Evolutionary conservation across 2,797 vertebrate species (phyloP).

Genomic region (Lacerta bilineata): DNA sequence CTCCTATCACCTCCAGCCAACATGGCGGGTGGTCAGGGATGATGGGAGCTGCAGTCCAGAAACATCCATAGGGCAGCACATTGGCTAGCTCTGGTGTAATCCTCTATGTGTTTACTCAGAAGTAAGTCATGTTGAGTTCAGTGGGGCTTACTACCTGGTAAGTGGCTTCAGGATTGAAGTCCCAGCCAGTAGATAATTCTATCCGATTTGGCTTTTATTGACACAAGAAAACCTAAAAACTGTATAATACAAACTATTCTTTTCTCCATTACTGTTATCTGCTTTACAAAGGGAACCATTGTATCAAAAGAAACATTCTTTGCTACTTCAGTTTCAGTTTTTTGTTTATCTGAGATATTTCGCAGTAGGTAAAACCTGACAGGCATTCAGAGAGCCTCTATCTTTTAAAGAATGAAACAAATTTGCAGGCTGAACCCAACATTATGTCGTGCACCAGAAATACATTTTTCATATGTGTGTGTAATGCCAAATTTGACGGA

Average conservation of each 20-base stretch:
- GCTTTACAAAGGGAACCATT: not conserved
- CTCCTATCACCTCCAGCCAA: too few relatives aligned
- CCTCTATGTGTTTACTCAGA: too few relatives aligned
- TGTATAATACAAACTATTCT: not conserved
- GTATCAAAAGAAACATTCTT: not conserved
- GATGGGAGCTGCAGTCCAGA: too few relatives aligned
- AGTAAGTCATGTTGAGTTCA: too few relatives aligned
- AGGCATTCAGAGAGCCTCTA: not conserved
- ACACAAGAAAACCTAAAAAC: not conserved
- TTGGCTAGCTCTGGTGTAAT: too few relatives aligned
- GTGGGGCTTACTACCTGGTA: too few relatives aligned
- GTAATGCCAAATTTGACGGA: not conserved
- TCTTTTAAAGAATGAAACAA: not conserved
- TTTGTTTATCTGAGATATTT: not conserved
- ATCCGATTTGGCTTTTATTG: not conserved
- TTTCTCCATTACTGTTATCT: not conserved
- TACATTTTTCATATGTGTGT: not conserved
- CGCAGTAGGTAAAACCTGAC: not conserved
- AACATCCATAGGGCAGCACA: too few relatives aligned
- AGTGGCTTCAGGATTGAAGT: not conserved
- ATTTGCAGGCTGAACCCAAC: not conserved
- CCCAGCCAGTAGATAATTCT: not conserved
- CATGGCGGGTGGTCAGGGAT: too few relatives aligned
- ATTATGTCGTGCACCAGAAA: not conserved
- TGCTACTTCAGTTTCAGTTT: not conserved